These are phyloP conservation scores for Hypsopygia costalis DNA, from an alignment of 2,888 invertebrate genomes.

Conservation along the genomic window DNA sequence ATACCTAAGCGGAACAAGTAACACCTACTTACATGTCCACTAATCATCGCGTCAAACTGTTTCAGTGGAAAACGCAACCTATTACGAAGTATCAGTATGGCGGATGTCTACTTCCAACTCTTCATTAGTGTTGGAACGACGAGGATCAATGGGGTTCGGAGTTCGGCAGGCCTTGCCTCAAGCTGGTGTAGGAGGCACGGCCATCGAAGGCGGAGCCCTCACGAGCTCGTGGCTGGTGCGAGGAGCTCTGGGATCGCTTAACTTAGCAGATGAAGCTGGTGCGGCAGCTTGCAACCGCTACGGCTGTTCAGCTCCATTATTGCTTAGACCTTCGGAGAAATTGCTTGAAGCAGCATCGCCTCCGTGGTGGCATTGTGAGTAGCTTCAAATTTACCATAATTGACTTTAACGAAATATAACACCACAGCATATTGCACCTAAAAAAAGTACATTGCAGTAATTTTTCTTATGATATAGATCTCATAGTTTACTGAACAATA, in stretches of 20 bases:
- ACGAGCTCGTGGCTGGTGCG: constrained; percentile 41
- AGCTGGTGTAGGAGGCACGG: constrained; percentile 25
- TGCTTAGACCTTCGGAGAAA: constrained; percentile 60
- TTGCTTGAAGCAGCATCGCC: constrained; percentile 52
- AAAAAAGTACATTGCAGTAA: no score
- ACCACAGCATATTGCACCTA: no score
- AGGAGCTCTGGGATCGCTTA: constrained; percentile 49
- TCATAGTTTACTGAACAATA: no score
- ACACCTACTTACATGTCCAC: no score
- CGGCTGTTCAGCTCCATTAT: constrained; percentile 58
- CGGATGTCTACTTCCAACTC: constrained; percentile 64
- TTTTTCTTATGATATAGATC: no score
- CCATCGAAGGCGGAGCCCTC: not conserved
- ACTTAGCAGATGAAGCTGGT: constrained; percentile 61
- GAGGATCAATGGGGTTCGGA: constrained; percentile 62
- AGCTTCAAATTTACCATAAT: constrained; percentile 1
- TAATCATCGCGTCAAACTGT: not conserved
- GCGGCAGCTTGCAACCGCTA: constrained; percentile 69
- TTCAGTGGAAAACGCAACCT: constrained; percentile 70
- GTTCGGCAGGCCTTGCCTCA: constrained; percentile 52
- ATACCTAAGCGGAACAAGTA: no score
- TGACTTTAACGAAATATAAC: no score
- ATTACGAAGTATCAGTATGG: constrained; percentile 72
- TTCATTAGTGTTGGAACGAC: constrained; percentile 54
- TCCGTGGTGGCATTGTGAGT: constrained; percentile 70